Evolutionary conservation across 2,113 vertebrate genomes (phyloP).

Genomic region (Steatornis caripensis): DNA sequence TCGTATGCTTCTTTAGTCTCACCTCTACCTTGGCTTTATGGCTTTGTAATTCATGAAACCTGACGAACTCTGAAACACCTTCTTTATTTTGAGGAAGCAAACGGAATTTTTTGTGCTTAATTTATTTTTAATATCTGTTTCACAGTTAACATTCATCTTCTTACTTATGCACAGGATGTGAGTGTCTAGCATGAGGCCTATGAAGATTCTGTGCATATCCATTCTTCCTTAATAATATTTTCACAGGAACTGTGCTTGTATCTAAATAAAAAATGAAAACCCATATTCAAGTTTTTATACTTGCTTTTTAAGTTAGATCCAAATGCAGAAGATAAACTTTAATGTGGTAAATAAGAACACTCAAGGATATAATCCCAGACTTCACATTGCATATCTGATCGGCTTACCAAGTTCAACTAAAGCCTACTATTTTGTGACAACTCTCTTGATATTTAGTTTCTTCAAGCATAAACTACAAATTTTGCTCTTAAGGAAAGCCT

Average conservation of each 20-base stretch:
- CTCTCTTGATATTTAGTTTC: not conserved
- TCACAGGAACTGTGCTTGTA: not conserved
- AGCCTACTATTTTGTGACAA: not conserved
- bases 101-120: not conserved
- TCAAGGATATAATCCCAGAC: not conserved
- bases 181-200: not conserved
- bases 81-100: not conserved
- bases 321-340: not conserved
- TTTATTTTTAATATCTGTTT: not conserved
- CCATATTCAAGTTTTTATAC: not conserved
- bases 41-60: not conserved
- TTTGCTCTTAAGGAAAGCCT: not conserved
- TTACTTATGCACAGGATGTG: not conserved
- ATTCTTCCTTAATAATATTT: not conserved
- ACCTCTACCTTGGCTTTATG: not conserved
- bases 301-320: not conserved
- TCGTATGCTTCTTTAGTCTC: not conserved
- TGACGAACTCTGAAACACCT: not conserved
- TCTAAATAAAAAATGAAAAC: not conserved
- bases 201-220: not conserved
- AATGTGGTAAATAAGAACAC: not conserved
- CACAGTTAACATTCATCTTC: fast-evolving
- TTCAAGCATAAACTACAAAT: not conserved
- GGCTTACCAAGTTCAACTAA: not conserved
- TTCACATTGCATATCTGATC: not conserved